Evolutionary conservation across 2,888 invertebrate genomes (phyloP), one percentile per base, ranked within the genome.

Genomic region (Scaptomyza parva): DNA sequence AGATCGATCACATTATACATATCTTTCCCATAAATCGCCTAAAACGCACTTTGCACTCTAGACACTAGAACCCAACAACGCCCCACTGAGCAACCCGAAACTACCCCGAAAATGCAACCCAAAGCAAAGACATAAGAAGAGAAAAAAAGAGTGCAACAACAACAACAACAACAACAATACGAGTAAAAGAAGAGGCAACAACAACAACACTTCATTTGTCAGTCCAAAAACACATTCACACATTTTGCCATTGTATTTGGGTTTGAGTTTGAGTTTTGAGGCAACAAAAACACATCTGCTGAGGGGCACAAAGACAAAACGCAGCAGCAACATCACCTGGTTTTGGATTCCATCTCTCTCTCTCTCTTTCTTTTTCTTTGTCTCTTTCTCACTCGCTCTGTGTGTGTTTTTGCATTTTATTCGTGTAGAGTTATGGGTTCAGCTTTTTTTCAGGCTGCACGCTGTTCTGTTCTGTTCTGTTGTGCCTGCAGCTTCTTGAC

Each of bases 401-500:
- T n/a, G 33, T 52, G 45, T 50, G 53, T 53, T 55, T 55, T 45
- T 24, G 35, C 35, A 22, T 54, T 37, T 35, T 2, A 14, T 11
- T 44, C 26, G 28, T 28, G 9, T 33, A 7, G 33, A 47, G 20
- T 45, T 35, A 35, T 18, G 37, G 11, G 40, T 11, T 45, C 17
- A 17, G 37, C 37, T 14, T 8, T 35, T 9, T 9, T 2, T 17
- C 86, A 67, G 63, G 82, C 30, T 9, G 30, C 70, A 65, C 35
- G 47, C 74, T 48, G 47, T 35, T 17, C 53, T 63, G 65, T 28
- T n/a, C n/a, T n/a, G n/a, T n/a, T n/a, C n/a, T n/a, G n/a, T 18
- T 17, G 2, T 30, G 70, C 61, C 79, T 55, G 74, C 77, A 80
- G 81, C 82, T 86, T 82, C 87, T 86, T 82, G 87, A 86, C 87